These are phyloP conservation scores for Oscheius sp. DNA, from an alignment of 1,140 invertebrate genomes.

Conservation along the genomic window DNA sequence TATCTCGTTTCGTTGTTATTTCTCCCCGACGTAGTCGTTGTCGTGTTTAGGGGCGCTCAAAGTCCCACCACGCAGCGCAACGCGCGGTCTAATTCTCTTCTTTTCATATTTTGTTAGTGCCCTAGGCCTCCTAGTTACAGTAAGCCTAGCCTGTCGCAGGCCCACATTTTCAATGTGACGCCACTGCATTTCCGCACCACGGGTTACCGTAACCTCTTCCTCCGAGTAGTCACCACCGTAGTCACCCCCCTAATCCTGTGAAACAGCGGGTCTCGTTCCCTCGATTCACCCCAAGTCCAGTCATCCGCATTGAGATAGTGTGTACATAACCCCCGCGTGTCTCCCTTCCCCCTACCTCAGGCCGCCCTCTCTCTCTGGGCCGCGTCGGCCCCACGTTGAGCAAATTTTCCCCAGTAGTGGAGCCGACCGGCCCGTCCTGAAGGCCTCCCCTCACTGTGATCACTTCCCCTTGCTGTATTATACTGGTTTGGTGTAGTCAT, in stretches of 20 bases:
- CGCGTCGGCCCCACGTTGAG: neutral
- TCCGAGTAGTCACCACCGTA: too few relatives aligned
- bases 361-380: neutral
- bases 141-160: too few relatives aligned
- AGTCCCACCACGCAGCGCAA: too few relatives aligned
- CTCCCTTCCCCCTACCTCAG: neutral
- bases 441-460: neutral
- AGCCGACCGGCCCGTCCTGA: neutral
- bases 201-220: too few relatives aligned
- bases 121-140: too few relatives aligned
- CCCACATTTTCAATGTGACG: too few relatives aligned
- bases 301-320: neutral
- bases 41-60: too few relatives aligned
- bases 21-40: too few relatives aligned
- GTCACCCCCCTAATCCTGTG: neutral
- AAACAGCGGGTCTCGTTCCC: neutral
- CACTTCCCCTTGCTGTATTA: neutral
- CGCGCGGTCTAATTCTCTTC: too few relatives aligned
- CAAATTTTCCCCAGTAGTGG: conserved; percentile 8
- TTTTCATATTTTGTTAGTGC: too few relatives aligned
- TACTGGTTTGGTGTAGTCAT: conserved; percentile 8
- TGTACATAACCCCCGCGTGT: neutral
- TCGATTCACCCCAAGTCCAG: neutral
- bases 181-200: too few relatives aligned
- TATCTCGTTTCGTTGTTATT: too few relatives aligned